phyloP scores from a whole-genome alignment of 2,797 vertebrate species.

The Streptopelia turtur region DNA sequence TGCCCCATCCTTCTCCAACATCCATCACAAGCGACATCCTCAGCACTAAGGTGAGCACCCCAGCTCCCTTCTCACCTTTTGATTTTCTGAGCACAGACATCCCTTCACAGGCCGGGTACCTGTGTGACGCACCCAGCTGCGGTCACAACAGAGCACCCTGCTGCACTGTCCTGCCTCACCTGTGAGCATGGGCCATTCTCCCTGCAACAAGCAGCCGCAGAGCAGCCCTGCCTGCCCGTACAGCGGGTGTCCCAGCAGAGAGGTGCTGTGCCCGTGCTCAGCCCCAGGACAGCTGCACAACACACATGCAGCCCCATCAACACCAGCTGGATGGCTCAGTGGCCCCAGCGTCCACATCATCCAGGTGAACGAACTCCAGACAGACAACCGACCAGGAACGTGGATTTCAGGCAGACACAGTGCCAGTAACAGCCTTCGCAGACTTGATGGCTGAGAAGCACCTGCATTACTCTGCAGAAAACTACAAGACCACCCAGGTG shows the following conservation, averaged over 20 bases:
- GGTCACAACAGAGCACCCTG: background rate
- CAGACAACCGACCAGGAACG: background rate
- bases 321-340: background rate
- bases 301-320: background rate
- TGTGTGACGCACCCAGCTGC: fast-evolving
- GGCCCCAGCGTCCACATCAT: background rate
- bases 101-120: background rate
- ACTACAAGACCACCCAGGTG: background rate
- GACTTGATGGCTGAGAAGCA: background rate
- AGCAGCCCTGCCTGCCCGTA: background rate
- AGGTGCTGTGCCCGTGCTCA: background rate
- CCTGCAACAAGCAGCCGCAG: background rate
- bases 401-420: background rate
- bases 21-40: background rate
- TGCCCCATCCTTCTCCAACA: background rate
- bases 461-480: background rate
- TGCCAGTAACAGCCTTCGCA: background rate
- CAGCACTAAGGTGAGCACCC: background rate
- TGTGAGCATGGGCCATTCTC: background rate
- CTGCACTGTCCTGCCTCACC: background rate
- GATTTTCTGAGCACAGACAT: background rate
- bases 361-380: background rate
- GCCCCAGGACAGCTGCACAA: background rate
- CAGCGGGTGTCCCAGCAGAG: background rate
- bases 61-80: background rate